Percentiles rank a stretch among this genome's conserved stretches.
Evolutionary conservation across 2,888 invertebrate species (phyloP).

Genomic region (Colletes collaris): DNA sequence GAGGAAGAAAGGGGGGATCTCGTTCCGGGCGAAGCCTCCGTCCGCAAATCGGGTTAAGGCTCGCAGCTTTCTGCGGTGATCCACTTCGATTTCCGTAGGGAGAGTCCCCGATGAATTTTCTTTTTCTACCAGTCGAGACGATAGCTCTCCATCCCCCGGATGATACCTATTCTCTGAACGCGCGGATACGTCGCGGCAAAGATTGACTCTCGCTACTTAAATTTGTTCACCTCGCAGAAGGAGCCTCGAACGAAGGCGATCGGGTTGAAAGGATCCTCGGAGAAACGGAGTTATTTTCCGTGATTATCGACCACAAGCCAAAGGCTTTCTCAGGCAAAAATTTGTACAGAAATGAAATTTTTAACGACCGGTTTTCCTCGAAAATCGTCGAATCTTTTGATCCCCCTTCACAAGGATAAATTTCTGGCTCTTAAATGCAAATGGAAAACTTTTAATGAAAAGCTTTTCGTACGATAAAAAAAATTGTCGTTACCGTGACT

Average conservation of each 20-base stretch:
- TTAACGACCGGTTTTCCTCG: not conserved
- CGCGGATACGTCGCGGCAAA: slow-evolving; percentile 13
- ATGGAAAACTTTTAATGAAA: slow-evolving; percentile 46
- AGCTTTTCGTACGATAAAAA: slow-evolving; percentile 16
- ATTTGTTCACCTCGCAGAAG: slow-evolving; percentile 3
- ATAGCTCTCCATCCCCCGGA: not conserved
- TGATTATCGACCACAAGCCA: too few relatives aligned
- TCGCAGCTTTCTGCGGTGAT: slow-evolving; percentile 57
- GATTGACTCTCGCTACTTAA: slow-evolving; percentile 29
- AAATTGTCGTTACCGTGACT: slow-evolving; percentile 37
- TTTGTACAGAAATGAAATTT: not conserved
- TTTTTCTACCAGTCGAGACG: slow-evolving; percentile 16
- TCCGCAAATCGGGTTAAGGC: slow-evolving; percentile 65
- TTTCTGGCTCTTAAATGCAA: slow-evolving; percentile 42
- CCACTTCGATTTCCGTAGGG: slow-evolving; percentile 61
- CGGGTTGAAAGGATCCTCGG: not conserved
- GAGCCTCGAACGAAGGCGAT: not conserved
- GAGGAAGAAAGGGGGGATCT: slow-evolving; percentile 28
- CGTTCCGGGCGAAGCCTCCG: slow-evolving; percentile 39
- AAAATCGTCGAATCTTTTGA: slow-evolving; percentile 28
- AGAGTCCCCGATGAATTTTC: slow-evolving; percentile 27
- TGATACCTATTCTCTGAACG: slow-evolving; percentile 5
- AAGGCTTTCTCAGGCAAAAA: too few relatives aligned
- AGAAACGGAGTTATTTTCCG: not conserved
- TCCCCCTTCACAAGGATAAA: not conserved